Conservation (phyloP, 2,113 vertebrate genomes). For the Engystomops pustulosus region DNA sequence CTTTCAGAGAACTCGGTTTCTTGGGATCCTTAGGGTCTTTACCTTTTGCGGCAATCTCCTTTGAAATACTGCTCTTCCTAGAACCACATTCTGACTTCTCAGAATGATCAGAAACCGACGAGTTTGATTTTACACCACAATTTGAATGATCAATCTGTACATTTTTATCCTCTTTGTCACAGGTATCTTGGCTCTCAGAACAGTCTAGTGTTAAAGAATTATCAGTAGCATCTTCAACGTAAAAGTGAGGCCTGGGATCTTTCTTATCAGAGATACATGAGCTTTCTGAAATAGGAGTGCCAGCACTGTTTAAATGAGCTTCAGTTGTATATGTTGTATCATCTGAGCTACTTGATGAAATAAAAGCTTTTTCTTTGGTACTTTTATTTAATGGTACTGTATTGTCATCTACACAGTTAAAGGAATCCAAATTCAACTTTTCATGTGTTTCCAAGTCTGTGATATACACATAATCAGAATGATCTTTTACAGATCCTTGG, state of each 20-base stretch:
- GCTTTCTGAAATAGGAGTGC: conserved; percentile 74
- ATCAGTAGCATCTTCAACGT: conserved; percentile 82
- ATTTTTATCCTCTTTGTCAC: conserved; percentile 1
- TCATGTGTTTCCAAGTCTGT: conserved; percentile 69
- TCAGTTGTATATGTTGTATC: conserved; percentile 68
- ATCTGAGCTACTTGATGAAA: conserved; percentile 61
- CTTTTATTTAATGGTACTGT: conserved; percentile 56
- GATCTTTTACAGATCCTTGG: conserved; percentile 72
- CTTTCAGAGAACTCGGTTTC: conserved; percentile 68
- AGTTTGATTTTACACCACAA: not conserved
- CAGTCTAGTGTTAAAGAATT: conserved; percentile 87
- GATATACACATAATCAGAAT: conserved; percentile 68
- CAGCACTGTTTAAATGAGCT: conserved; percentile 74
- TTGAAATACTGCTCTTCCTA: conserved; percentile 57
- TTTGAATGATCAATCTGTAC: not conserved
- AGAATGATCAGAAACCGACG: conserved; percentile 30
- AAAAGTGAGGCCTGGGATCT: conserved; percentile 70
- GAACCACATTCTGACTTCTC: not conserved
- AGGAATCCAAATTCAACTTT: conserved; percentile 63
- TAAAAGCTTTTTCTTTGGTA: conserved; percentile 63
- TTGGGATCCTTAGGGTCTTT: conserved; percentile 79
- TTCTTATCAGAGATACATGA: conserved; percentile 72
- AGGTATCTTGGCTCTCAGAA: conserved; percentile 77
- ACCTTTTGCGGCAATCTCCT: conserved; percentile 66
- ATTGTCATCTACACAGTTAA: conserved; percentile 60